Conservation (phyloP, 1,140 invertebrate species). For the Drosophila insularis region DNA sequence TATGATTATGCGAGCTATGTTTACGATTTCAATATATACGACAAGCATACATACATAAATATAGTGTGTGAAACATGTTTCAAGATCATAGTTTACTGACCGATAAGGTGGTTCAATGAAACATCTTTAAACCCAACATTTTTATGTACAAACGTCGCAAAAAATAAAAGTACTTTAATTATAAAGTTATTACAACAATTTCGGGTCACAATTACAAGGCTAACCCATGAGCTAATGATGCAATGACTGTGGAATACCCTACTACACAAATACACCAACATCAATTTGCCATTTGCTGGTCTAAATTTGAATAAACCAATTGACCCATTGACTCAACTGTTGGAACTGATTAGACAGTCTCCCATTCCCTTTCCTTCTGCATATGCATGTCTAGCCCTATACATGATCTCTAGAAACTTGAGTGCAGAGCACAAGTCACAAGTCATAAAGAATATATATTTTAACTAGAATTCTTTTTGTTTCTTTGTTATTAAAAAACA, state of each 20-base stretch:
- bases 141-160: slow-evolving; percentile 3
- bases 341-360: neutral
- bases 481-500: neutral
- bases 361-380: neutral
- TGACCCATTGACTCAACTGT: neutral
- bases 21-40: slow-evolving; percentile 1
- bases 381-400: neutral
- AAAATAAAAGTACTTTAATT: slow-evolving; percentile 4
- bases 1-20: slow-evolving; percentile 18
- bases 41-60: too few relatives aligned
- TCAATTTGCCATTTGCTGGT: too few relatives aligned
- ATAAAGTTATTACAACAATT: neutral
- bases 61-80: slow-evolving; percentile 27
- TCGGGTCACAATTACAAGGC: slow-evolving; percentile 4
- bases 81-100: slow-evolving; percentile 76
- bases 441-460: neutral
- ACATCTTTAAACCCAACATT: neutral
- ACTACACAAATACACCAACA: neutral
- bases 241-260: neutral
- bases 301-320: too few relatives aligned
- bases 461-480: neutral
- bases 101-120: slow-evolving; percentile 46
- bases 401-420: neutral
- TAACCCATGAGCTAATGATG: neutral
- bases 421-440: neutral